Evolutionary conservation across 2,888 invertebrate genomes (phyloP), one percentile per base, ranked within the genome.

Genomic region (Dicranocentrus wangi): DNA sequence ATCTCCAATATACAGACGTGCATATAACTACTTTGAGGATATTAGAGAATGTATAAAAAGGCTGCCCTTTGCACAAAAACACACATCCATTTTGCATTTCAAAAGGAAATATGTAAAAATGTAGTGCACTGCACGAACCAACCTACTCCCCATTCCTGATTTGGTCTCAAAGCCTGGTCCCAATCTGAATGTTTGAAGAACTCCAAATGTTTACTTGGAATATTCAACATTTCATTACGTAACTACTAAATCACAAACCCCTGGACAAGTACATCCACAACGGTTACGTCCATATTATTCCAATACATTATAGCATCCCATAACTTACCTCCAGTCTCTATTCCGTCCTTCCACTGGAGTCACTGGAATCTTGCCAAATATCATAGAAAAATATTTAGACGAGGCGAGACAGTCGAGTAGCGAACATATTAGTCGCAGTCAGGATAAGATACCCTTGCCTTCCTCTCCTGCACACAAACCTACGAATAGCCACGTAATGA

Each of bases 151-250:
- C 21, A 53, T 17, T 51, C 13, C 25, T 55, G 55, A 55, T 47
- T 47, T 10, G 8, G 17, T 17, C 32, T 32, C 32, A 32, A 32
- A 32, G 10, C 10, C 32, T 32, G 32, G 32, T 32, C 32, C n/a
- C n/a, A n/a, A n/a, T n/a, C n/a, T n/a, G n/a, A n/a, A n/a, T n/a
- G n/a, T n/a, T n/a, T n/a, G n/a, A n/a, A n/a, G n/a, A n/a, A n/a
- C n/a, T n/a, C n/a, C n/a, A n/a, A 72, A 60, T 80, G 80, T 73
- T 80, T 72, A 60, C 79, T 71, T 72, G 10, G 71, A 72, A 72
- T 72, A 73, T 68, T 80, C 68, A 58, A 13, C 53, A 55, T 55
- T 25, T 32, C 39, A 39, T n/a, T n/a, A n/a, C n/a, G n/a, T n/a
- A n/a, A n/a, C n/a, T n/a, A n/a, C n/a, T n/a, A n/a, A n/a, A n/a